Evolutionary conservation across 2,888 invertebrate genomes (phyloP).

Genomic region (Tupiocoris notatus): DNA sequence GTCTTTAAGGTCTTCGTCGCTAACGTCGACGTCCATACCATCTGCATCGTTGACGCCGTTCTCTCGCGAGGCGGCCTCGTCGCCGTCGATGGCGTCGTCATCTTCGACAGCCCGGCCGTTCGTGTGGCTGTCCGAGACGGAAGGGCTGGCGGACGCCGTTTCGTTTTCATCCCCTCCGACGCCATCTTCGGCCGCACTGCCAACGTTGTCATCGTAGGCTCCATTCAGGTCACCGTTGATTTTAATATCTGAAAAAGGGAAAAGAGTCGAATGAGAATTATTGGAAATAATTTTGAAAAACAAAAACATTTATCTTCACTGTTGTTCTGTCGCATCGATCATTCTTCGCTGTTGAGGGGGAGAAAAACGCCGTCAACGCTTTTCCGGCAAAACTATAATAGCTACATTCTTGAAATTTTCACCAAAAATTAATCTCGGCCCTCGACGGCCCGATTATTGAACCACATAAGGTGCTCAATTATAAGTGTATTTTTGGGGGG

Average conservation of each 20-base stretch:
- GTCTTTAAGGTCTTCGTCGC: slow-evolving; percentile 40
- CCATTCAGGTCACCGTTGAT: slow-evolving; percentile 56
- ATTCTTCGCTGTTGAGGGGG: too few species aligned
- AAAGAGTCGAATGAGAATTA: too few species aligned
- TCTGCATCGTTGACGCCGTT: slow-evolving; percentile 9
- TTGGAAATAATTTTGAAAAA: too few species aligned
- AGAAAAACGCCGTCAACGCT: too few species aligned
- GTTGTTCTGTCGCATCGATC: too few species aligned
- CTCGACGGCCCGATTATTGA: too few species aligned
- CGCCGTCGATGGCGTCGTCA: slow-evolving; percentile 19
- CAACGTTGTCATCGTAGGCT: slow-evolving; percentile 52
- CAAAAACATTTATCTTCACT: too few species aligned
- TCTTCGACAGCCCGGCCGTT: slow-evolving; percentile 7
- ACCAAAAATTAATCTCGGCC: too few species aligned
- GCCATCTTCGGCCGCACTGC: slow-evolving; percentile 43
- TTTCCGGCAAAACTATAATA: too few species aligned
- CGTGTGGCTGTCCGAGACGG: slow-evolving; percentile 23
- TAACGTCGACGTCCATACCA: slow-evolving; percentile 19
- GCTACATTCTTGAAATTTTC: too few species aligned
- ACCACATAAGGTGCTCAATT: too few species aligned
- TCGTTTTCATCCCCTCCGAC: slow-evolving; percentile 36
- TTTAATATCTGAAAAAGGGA: slow-evolving; percentile 55
- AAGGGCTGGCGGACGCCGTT: slow-evolving; percentile 5
- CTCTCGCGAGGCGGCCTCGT: neutral
- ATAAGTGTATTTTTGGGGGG: too few species aligned